Evolutionary conservation across 2,113 vertebrate genomes (phyloP).

Genomic region (Tichodroma muraria): DNA sequence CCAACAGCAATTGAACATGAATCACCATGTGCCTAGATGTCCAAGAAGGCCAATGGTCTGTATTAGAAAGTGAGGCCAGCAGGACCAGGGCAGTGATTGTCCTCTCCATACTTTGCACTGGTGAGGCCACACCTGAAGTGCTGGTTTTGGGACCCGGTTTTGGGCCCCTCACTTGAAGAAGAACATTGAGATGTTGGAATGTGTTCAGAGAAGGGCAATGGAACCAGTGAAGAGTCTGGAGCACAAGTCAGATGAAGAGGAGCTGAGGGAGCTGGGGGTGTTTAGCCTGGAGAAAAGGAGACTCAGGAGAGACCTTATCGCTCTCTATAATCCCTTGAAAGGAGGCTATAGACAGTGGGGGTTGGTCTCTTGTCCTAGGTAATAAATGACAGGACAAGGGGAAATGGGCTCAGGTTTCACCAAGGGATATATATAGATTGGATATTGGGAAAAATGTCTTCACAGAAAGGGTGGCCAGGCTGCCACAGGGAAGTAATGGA

Average conservation of each 20-base stretch:
- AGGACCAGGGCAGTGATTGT: background rate
- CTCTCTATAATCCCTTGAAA: background rate
- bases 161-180: background rate
- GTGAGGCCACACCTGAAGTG: background rate
- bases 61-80: background rate
- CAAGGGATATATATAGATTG: background rate
- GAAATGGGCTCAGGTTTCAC: background rate
- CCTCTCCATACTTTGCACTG: fast-evolving
- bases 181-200: background rate
- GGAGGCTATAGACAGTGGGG: background rate
- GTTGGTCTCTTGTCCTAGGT: fast-evolving
- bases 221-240: background rate
- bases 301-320: fast-evolving
- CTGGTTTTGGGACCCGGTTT: background rate
- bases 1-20: fast-evolving
- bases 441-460: background rate
- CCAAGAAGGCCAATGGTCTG: background rate
- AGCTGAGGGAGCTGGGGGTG: background rate
- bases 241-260: background rate
- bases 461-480: background rate
- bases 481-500: background rate
- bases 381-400: background rate
- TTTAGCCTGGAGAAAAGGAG: background rate
- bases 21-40: background rate
- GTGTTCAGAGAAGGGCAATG: background rate